A percentile compares a stretch with the other conserved stretches of the same genome.
These are phyloP conservation scores for Sinelater perroti DNA, from an alignment of 2,888 invertebrate genomes.

Conservation along the genomic window DNA sequence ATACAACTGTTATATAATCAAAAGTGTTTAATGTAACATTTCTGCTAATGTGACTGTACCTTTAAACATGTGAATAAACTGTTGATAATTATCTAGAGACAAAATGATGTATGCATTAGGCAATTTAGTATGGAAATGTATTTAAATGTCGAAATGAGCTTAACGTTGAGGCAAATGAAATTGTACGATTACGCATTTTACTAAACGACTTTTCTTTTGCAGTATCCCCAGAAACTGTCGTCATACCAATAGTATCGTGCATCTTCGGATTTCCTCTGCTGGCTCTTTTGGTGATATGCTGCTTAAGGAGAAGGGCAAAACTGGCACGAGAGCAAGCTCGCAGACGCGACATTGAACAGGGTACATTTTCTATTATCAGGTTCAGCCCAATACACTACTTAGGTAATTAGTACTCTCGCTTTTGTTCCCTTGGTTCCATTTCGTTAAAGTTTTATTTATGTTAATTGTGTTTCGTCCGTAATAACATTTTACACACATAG, in stretches of 20 bases:
- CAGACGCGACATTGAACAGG: conserved; percentile 81
- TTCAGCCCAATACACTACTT: conserved; percentile 77
- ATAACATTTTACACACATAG: conserved; percentile 9
- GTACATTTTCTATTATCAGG: conserved; percentile 83
- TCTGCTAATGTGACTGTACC: no score
- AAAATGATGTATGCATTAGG: no score
- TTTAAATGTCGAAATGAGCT: no score
- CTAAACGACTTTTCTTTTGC: no score
- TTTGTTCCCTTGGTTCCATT: conserved; percentile 26
- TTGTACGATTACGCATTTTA: no score
- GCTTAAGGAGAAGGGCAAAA: conserved; percentile 83
- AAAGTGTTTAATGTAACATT: no score
- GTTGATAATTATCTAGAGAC: no score
- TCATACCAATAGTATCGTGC: conserved; percentile 88
- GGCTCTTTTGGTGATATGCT: conserved; percentile 87
- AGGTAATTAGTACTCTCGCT: conserved; percentile 64
- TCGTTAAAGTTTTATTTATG: neutral
- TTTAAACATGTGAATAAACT: no score
- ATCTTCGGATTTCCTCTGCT: conserved; percentile 89
- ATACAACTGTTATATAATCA: no score
- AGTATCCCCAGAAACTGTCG: conserved; percentile 89
- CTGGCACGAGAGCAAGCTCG: conserved; percentile 84
- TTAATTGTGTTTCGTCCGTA: neutral
- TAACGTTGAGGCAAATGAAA: no score
- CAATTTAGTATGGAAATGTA: no score